phyloP scores from a whole-genome alignment of 2,888 invertebrate species.

The Mesorhabditis spiculigera region DNA sequence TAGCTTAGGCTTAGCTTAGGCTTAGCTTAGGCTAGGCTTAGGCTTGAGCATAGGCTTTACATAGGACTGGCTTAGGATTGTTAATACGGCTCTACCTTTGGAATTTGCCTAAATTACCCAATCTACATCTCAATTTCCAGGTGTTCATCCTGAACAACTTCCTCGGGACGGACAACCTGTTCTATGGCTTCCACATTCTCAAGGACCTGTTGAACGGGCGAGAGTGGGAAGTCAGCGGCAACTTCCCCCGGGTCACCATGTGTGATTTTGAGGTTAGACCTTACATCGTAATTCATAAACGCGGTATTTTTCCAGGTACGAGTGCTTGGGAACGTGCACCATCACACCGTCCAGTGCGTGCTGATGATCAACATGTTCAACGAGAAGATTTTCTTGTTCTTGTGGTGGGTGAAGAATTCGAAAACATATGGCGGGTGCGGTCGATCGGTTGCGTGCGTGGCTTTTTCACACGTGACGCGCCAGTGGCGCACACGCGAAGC shows the following conservation, averaged over 20 bases:
- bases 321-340: conserved; percentile 60
- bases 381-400: conserved; percentile 56
- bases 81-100: not conserved
- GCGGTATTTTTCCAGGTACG: conserved; percentile 50
- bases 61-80: too few relatives aligned
- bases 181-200: conserved; percentile 60
- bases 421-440: not conserved
- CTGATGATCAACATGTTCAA: conserved; percentile 58
- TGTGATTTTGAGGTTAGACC: conserved; percentile 58
- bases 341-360: conserved; percentile 59
- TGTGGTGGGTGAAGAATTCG: conserved; percentile 33
- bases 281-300: not conserved
- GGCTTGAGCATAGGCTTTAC: too few relatives aligned
- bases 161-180: conserved; percentile 59
- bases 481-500: too few relatives aligned
- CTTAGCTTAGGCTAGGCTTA: not conserved
- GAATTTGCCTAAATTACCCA: not conserved
- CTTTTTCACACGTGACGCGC: too few relatives aligned
- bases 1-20: not conserved
- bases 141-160: conserved; percentile 60
- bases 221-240: conserved; percentile 59
- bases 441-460: not conserved
- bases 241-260: conserved; percentile 60
- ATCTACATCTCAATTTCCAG: too few relatives aligned
- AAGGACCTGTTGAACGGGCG: conserved; percentile 57